Percentiles rank a stretch among this genome's conserved stretches.
Evolutionary conservation across 2,888 invertebrate species (phyloP).

Genomic region (Megamerina dolium): DNA sequence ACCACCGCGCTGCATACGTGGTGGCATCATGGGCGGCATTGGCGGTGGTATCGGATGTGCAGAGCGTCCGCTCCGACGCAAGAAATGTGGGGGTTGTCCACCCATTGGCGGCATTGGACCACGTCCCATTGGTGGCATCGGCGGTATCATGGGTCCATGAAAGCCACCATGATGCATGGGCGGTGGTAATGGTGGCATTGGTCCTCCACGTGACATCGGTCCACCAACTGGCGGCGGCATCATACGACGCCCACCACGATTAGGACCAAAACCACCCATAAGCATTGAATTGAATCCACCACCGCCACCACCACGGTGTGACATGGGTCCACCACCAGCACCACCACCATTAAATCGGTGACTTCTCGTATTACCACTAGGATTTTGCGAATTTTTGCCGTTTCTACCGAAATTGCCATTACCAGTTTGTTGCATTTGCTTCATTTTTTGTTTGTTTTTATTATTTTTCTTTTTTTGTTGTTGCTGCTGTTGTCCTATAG

Average conservation of each 20-base stretch:
- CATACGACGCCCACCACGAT: constrained; percentile 22
- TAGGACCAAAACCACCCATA: constrained; percentile 20
- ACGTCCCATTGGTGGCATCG: constrained; percentile 24
- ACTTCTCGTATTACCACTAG: constrained; percentile 7
- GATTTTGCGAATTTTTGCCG: constrained; percentile 11
- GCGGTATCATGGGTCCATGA: constrained; percentile 35
- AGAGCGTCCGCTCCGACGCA: constrained; percentile 33
- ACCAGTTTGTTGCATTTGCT: constrained; percentile 12
- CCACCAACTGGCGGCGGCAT: constrained; percentile 29
- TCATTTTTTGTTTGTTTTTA: constrained; percentile 26
- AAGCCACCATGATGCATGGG: constrained; percentile 32
- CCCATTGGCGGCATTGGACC: constrained; percentile 25
- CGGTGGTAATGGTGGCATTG: constrained; percentile 30
- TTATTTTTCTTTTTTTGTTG: constrained; percentile 22
- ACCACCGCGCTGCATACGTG: constrained; percentile 28
- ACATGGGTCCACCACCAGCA: constrained; percentile 20
- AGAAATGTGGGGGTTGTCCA: constrained; percentile 33
- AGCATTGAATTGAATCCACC: constrained; percentile 18
- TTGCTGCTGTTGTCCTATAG: constrained; percentile 1
- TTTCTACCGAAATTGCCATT: constrained; percentile 13
- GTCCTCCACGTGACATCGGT: constrained; percentile 20
- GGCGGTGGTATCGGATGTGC: constrained; percentile 27
- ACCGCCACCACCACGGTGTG: constrained; percentile 7
- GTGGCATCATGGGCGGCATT: constrained; percentile 29
- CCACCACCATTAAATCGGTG: constrained; percentile 10